Percentiles rank a stretch among this genome's conserved stretches.
Conservation (phyloP, 2,797 vertebrate genomes). For the Harpagifer antarcticus region DNA sequence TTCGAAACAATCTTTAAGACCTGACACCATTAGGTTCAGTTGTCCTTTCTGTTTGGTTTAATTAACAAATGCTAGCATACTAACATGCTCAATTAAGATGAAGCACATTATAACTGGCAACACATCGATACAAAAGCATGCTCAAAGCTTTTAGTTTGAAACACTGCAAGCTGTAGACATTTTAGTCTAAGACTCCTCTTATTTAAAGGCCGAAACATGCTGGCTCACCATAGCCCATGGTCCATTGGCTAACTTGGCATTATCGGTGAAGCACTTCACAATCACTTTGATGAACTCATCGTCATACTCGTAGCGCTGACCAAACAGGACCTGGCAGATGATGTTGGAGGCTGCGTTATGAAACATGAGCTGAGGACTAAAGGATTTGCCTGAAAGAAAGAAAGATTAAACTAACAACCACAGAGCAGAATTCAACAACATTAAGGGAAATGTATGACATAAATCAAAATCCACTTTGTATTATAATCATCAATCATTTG, state of each 20-base stretch:
- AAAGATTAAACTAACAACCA: background rate
- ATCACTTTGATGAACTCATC: slow-evolving; percentile 70
- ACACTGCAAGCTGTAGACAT: too few species aligned
- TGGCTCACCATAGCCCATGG: slow-evolving; percentile 81
- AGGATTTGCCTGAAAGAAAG: slow-evolving; percentile 59
- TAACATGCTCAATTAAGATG: too few species aligned
- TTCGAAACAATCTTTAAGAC: too few species aligned
- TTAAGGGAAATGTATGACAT: background rate
- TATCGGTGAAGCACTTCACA: slow-evolving; percentile 70
- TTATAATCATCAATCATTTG: background rate
- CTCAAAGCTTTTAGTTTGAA: too few species aligned
- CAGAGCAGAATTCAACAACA: background rate
- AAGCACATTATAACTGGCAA: too few species aligned
- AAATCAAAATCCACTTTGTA: background rate
- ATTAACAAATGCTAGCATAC: too few species aligned
- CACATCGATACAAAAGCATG: too few species aligned
- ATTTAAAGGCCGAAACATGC: background rate
- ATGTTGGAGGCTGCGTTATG: slow-evolving; percentile 83
- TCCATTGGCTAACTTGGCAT: slow-evolving; percentile 73
- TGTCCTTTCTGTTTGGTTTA: too few species aligned
- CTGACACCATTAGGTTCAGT: too few species aligned
- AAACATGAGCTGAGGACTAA: slow-evolving; percentile 80
- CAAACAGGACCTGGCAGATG: slow-evolving; percentile 82
- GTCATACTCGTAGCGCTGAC: slow-evolving; percentile 73
- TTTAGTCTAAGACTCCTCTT: too few species aligned